A percentile compares a stretch with the other conserved stretches of the same genome.
phyloP scores from a whole-genome alignment of 2,797 vertebrate species.

The Cirrhinus molitorella region DNA sequence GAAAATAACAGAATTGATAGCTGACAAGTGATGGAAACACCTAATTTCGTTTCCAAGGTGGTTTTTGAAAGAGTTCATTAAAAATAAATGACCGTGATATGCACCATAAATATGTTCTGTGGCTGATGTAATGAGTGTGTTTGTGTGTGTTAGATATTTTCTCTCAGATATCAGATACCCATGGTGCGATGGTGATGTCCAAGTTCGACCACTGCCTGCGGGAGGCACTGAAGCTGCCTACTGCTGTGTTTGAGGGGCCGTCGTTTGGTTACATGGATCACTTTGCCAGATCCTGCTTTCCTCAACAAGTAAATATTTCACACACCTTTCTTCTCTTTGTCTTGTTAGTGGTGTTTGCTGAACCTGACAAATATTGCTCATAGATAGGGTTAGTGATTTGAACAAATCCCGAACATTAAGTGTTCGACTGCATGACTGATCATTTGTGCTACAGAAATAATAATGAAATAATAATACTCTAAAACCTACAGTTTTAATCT shows the following conservation, averaged over 20 bases:
- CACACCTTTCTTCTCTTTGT: neutral
- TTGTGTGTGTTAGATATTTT: conserved; percentile 86
- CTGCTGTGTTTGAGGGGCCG: conserved; percentile 91
- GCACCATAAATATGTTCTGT: neutral
- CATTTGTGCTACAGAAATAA: neutral
- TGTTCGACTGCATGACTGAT: neutral
- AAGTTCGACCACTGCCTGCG: conserved; percentile 90
- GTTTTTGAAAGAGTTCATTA: too few species aligned
- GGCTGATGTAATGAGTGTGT: neutral
- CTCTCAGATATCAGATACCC: conserved; percentile 93
- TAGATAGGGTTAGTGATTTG: neutral
- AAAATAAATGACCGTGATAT: too few species aligned
- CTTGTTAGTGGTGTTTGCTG: neutral
- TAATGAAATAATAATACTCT: neutral
- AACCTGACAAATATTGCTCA: neutral
- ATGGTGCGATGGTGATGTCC: conserved; percentile 83
- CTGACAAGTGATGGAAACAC: too few species aligned
- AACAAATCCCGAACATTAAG: neutral
- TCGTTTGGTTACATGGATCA: conserved; percentile 93
- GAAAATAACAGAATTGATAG: too few species aligned
- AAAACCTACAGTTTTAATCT: neutral
- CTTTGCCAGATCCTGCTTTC: conserved; percentile 86
- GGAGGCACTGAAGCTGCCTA: conserved; percentile 90
- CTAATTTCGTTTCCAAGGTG: too few species aligned
- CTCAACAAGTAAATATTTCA: conserved; percentile 84